Conservation (phyloP, 2,888 invertebrate genomes). For the Ophion ventricosus region DNA sequence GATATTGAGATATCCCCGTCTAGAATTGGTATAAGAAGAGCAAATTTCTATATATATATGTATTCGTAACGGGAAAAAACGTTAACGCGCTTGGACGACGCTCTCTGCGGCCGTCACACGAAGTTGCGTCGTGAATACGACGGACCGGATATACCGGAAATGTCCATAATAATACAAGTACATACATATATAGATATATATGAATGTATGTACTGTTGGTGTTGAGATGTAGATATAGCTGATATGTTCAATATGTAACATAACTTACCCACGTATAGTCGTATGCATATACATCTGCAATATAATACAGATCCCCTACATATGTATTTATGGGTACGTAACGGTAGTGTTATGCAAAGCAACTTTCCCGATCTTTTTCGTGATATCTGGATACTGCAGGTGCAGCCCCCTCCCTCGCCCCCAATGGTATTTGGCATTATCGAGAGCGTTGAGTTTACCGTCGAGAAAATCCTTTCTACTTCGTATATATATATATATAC, state of each 20-base stretch:
- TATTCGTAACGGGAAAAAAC: constrained; percentile 30
- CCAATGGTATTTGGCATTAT: constrained; percentile 36
- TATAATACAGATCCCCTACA: constrained; percentile 28
- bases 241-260: not conserved
- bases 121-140: constrained; percentile 16
- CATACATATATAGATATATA: not conserved
- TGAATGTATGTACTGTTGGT: too few species aligned
- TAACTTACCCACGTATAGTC: not conserved
- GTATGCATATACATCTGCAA: not conserved
- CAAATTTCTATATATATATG: constrained; percentile 21
- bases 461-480: constrained; percentile 28
- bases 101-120: not conserved
- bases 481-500: not conserved
- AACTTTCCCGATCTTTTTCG: constrained; percentile 27
- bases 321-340: constrained; percentile 17
- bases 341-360: constrained; percentile 19
- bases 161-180: constrained; percentile 9
- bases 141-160: constrained; percentile 23
- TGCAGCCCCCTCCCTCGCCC: not conserved
- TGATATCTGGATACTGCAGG: constrained; percentile 32
- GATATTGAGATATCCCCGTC: constrained; percentile 8
- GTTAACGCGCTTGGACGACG: constrained; percentile 30
- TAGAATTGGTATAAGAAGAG: constrained; percentile 10
- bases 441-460: constrained; percentile 1
- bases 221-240: too few species aligned